Evolutionary conservation across 1,140 invertebrate species (phyloP).

Genomic region (Eulimnadia texana): DNA sequence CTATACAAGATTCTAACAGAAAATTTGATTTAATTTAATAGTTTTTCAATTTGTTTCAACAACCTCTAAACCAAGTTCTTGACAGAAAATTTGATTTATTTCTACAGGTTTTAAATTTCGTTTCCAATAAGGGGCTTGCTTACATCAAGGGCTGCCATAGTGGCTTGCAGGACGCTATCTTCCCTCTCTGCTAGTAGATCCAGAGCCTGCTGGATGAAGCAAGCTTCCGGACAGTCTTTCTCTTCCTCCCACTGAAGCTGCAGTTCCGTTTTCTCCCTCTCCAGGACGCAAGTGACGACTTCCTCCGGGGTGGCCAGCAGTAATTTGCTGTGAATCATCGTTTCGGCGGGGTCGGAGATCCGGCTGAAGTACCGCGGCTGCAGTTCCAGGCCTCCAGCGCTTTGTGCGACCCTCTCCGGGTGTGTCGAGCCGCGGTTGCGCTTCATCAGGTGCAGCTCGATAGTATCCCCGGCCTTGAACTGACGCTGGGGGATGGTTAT

Average conservation of each 20-base stretch:
- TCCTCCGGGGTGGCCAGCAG: slow-evolving; percentile 49
- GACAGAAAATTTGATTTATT: too few relatives aligned
- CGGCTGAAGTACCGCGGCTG: slow-evolving; percentile 4
- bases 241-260: slow-evolving; percentile 14
- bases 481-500: slow-evolving; percentile 38
- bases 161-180: slow-evolving; percentile 17
- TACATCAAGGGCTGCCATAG: too few relatives aligned
- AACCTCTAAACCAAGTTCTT: too few relatives aligned
- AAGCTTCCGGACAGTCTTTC: slow-evolving; percentile 17
- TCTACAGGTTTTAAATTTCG: too few relatives aligned
- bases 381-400: slow-evolving; percentile 11
- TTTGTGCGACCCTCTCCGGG: slow-evolving; percentile 44
- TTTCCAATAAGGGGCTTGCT: too few relatives aligned
- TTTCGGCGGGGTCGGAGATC: slow-evolving; percentile 32
- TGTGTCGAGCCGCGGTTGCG: slow-evolving; percentile 60
- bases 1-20: too few relatives aligned
- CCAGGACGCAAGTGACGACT: slow-evolving; percentile 15
- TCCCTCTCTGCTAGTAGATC: slow-evolving; percentile 37
- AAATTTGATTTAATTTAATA: too few relatives aligned
- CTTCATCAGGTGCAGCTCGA: slow-evolving; percentile 75
- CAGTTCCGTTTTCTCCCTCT: slow-evolving; percentile 14
- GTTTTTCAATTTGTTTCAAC: too few relatives aligned
- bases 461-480: slow-evolving; percentile 48
- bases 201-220: slow-evolving; percentile 32
- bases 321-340: slow-evolving; percentile 54